phyloP scores from a whole-genome alignment of 2,113 vertebrate genomes.

The Cyanoderma ruficeps region DNA sequence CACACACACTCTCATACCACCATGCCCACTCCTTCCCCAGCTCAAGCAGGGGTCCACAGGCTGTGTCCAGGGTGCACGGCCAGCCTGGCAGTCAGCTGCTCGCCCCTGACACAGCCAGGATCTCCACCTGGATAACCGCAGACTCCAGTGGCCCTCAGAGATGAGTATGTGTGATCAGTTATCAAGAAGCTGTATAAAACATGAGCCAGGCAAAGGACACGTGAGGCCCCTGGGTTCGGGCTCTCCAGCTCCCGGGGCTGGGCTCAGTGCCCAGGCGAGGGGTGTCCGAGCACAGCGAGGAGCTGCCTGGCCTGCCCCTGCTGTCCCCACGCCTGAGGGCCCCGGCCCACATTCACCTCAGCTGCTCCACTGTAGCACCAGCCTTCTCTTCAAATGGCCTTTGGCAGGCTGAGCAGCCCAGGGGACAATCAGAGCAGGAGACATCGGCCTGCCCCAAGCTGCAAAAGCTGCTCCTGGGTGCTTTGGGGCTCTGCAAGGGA shows the following conservation, averaged over 20 bases:
- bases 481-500: not conserved
- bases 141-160: not conserved
- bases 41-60: not conserved
- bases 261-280: not conserved
- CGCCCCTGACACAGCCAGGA: fast-evolving
- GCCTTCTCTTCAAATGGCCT: not conserved
- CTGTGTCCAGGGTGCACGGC: fast-evolving
- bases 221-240: fast-evolving
- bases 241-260: not conserved
- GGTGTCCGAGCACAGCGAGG: fast-evolving
- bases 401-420: not conserved
- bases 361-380: not conserved
- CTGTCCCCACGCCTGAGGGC: fast-evolving
- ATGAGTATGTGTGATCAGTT: not conserved
- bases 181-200: not conserved
- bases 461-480: not conserved
- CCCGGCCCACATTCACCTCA: not conserved
- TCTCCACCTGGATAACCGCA: fast-evolving
- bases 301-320: not conserved
- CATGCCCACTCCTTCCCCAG: fast-evolving
- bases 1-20: fast-evolving
- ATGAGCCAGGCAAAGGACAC: not conserved
- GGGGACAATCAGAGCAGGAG: not conserved
- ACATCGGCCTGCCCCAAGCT: fast-evolving
- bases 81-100: not conserved